Base-by-base conservation (phyloP, 1,140 invertebrate genomes). In the Yoshiicerus persimilis region DNA sequence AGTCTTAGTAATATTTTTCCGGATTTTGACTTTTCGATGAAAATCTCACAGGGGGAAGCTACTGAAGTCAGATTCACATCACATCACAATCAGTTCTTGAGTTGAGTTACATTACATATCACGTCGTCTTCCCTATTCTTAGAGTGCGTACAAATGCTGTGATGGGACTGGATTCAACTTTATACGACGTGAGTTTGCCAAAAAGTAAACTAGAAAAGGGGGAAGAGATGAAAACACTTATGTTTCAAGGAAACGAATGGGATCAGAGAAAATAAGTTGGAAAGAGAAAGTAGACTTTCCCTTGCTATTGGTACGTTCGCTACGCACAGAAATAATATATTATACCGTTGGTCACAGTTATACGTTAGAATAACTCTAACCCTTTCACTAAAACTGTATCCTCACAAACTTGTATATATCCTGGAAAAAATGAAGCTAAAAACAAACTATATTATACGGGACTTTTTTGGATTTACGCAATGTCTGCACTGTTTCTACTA, bases 151-250 rank as follows among this genome's bases (percentile, higher is more conserved):
- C 75, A 16, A n/a, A 10, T 9, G 30, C 75, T 80, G 47, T 20
- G 47, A 56, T 56, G 47, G 47, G 75, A 80, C 75, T 80, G 75
- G 38, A 80, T 38, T 80, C 32, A 36, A 80, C 34, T 80, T 80
- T 80, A 80, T 80, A 34, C 38, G 75, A 80, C 16, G 75, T 36
- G 32, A 80, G 32, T 80, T 80, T 80, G 75, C 75, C 75, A 80
- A 80, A 80, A 80, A 80, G 32, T 80, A 80, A 80, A 80, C 32
- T 34, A 80, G 75, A 80, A 80, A 80, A 80, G 75, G 75, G 75
- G 75, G 75, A 80, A 80, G 66, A 80, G 75, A 80, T 80, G 75
- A 80, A 80, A 80, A 80, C 75, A 80, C 75, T 80, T 80, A 80
- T 80, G 75, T 80, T 80, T 80, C 34, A 20, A 36, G 27, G 30